Base-by-base conservation (phyloP, 1,140 invertebrate genomes). In the Proales similis region DNA sequence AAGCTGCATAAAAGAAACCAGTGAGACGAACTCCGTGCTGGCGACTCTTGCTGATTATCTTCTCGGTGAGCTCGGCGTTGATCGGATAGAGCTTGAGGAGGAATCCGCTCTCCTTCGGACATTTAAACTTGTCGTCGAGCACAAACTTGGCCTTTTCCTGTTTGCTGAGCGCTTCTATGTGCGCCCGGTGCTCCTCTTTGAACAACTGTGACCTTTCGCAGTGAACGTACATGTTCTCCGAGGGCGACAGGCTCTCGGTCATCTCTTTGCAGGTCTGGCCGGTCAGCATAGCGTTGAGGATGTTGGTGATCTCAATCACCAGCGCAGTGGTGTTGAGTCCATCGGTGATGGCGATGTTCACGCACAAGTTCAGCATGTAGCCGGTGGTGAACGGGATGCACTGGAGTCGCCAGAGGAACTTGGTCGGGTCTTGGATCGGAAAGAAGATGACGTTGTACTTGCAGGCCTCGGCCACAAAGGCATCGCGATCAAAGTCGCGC, bases 391-490 rank as follows among this genome's bases (percentile, higher is more conserved):
- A 57, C 27, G 39, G 14, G 3, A 57, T 57, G 4, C 39, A 24
- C 32, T 57, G 51, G 11, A 42, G 36, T 42, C 51, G 26, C 51
- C 51, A 57, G 6, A 57, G 20, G 11, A 57, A 12, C 4, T 57
- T 9, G 14, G 17, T 14, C n/a, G n/a, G n/a, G 6, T 57, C 19
- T 17, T 12, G 14, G 6, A 5, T 14, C 29, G 33, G 11, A 26
- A 57, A 57, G 14, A 57, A 12, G n/a, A 22, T 57, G 4, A 42
- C 39, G 45, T 57, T 57, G 32, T 42, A 57, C 7, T 57, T 14
- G 4, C 24, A 36, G 5, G 51, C 19, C 45, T 57, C 51, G 3
- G 17, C 7, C 17, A 42, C 30, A 29, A 57, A 57, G 27, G 27
- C 45, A 17, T 39, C 36, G 29, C 51, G 26, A 20, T 19, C 20